Conservation (phyloP, 2,113 vertebrate species). For the Platichthys stellatus region DNA sequence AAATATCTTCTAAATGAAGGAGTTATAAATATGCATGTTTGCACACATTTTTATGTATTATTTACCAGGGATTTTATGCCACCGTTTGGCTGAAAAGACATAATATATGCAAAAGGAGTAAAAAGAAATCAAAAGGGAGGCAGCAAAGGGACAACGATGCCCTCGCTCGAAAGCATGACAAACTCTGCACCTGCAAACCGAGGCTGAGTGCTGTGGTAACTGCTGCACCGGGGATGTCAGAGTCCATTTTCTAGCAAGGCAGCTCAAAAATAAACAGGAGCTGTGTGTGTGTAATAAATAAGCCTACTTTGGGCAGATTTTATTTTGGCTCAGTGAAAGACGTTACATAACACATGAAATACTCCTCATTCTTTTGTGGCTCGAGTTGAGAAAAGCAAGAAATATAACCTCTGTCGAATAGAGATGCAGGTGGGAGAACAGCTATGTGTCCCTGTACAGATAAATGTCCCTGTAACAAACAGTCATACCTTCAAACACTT, state of each 20-base stretch:
- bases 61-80: conserved; percentile 50
- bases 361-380: conserved; percentile 38
- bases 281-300: conserved; percentile 48
- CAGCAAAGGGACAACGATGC: conserved; percentile 26
- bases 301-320: conserved; percentile 63
- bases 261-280: conserved; percentile 63
- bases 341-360: conserved; percentile 68
- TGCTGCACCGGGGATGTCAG: conserved; percentile 40
- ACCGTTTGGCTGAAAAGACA: conserved; percentile 34
- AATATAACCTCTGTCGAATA: conserved; percentile 16
- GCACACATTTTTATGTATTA: conserved; percentile 53
- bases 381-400: conserved; percentile 9
- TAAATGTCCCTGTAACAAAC: conserved; percentile 13
- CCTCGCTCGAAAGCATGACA: conserved; percentile 24
- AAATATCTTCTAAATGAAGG: conserved; percentile 59
- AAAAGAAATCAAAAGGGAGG: conserved; percentile 45
- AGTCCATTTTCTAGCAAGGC: conserved; percentile 50
- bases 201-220: conserved; percentile 20
- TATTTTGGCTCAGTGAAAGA: conserved; percentile 59
- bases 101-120: conserved; percentile 47
- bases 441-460: conserved; percentile 17
- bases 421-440: conserved; percentile 9
- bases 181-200: conserved; percentile 20
- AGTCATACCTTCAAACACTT: neutral
- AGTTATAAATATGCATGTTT: conserved; percentile 69